A percentile compares a stretch with the other conserved stretches of the same genome.
phyloP scores from a whole-genome alignment of 2,113 vertebrate genomes.

The Nothoprocta perdicaria region DNA sequence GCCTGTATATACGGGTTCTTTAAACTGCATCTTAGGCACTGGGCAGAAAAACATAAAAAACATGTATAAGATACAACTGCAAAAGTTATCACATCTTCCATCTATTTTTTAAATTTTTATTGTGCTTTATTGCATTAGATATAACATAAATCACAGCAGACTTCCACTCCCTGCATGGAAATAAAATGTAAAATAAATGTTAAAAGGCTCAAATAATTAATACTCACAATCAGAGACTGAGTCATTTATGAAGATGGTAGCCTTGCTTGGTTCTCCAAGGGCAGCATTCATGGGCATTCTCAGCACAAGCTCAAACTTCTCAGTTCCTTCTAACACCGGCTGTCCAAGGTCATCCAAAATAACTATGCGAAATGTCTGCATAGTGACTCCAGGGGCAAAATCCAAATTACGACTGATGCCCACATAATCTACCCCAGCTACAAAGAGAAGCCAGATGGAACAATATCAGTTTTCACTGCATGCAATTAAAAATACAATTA shows the following conservation, averaged over 20 bases:
- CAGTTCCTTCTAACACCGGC: conserved; percentile 89
- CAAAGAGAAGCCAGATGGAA: background rate
- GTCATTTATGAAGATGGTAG: conserved; percentile 89
- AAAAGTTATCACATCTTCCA: background rate
- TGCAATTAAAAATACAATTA: background rate
- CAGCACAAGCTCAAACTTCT: conserved; percentile 90
- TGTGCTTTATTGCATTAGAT: background rate
- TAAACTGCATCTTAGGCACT: conserved; percentile 96
- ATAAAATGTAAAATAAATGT: background rate
- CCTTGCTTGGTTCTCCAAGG: conserved; percentile 88
- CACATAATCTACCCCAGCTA: conserved; percentile 93
- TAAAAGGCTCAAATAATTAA: background rate
- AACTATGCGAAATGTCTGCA: conserved; percentile 86
- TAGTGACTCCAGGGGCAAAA: conserved; percentile 89
- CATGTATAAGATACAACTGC: background rate
- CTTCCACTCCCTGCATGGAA: background rate
- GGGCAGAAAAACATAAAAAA: conserved; percentile 8
- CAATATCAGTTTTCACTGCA: background rate
- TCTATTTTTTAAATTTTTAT: background rate
- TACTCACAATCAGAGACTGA: conserved; percentile 90
- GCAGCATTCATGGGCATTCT: conserved; percentile 91
- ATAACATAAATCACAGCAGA: background rate
- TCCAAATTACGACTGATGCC: conserved; percentile 93
- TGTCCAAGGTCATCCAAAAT: conserved; percentile 94
- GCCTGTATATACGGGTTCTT: conserved; percentile 80